Percentiles rank a stretch among this genome's conserved stretches.
phyloP scores from a whole-genome alignment of 2,113 vertebrate species.

The Ranitomeya imitator region DNA sequence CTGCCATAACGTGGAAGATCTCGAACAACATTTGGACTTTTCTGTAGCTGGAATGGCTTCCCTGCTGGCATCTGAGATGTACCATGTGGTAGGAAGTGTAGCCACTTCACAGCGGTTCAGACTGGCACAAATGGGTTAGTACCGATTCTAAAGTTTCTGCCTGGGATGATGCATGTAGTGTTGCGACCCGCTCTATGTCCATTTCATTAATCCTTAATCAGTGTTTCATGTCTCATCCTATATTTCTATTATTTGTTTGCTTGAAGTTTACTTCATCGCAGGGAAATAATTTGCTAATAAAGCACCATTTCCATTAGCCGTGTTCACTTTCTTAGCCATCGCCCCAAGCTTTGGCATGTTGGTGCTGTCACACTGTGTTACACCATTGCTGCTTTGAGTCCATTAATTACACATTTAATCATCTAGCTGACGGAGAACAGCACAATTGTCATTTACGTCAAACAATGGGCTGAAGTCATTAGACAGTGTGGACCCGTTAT shows the following conservation, averaged over 20 bases:
- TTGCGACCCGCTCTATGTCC: not conserved
- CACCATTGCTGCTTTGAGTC: not conserved
- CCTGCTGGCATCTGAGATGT: conserved; percentile 72
- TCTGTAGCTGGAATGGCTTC: conserved; percentile 66
- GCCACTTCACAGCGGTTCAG: conserved; percentile 73
- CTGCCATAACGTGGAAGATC: conserved; percentile 62
- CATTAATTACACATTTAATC: conserved; percentile 10
- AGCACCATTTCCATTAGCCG: not conserved
- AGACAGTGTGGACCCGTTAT: not conserved
- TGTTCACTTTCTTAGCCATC: not conserved
- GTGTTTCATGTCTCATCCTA: not conserved
- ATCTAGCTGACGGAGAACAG: not conserved
- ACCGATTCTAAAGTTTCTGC: not conserved
- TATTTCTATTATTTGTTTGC: not conserved
- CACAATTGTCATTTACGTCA: not conserved
- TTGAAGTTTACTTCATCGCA: not conserved
- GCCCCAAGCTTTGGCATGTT: not conserved
- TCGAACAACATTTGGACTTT: conserved; percentile 50
- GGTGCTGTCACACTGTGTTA: conserved; percentile 29
- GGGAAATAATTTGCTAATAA: conserved; percentile 11
- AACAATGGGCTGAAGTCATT: not conserved
- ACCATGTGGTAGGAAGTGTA: conserved; percentile 74
- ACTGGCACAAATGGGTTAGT: conserved; percentile 79
- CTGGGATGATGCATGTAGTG: not conserved
- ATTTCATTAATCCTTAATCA: not conserved